Percentiles rank a stretch among this genome's conserved stretches.
These are phyloP conservation scores for Callorhinus ursinus DNA, from an alignment of 2,113 vertebrate species.

Conservation along the genomic window DNA sequence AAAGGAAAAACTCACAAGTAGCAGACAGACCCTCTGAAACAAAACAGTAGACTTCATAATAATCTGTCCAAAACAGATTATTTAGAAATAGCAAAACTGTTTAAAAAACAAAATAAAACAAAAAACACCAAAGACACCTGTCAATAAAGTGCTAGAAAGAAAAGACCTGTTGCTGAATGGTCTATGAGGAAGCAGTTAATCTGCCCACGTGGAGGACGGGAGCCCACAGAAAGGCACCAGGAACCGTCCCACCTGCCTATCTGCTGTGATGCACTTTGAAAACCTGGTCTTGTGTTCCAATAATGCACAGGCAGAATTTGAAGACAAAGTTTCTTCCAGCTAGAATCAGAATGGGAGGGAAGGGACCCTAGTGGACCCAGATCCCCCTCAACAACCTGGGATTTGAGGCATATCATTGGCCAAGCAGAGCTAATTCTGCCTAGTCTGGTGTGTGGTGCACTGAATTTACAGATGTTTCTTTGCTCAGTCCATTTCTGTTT, in stretches of 20 bases:
- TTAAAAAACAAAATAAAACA: background rate
- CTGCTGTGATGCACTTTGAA: background rate
- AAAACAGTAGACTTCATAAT: background rate
- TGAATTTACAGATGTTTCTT: too few species aligned
- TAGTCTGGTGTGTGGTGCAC: rapidly evolving
- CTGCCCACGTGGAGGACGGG: rapidly evolving
- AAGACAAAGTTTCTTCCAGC: background rate
- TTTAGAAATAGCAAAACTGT: background rate
- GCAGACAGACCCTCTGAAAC: background rate
- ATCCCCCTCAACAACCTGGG: background rate
- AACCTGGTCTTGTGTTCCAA: background rate
- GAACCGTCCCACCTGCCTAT: rapidly evolving
- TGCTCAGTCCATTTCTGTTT: rapidly evolving
- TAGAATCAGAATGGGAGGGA: background rate
- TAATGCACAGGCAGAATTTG: background rate
- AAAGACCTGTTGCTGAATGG: too few species aligned
- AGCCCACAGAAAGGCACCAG: too few species aligned
- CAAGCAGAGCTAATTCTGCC: background rate
- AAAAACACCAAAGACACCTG: background rate
- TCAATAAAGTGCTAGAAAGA: background rate
- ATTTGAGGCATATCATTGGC: background rate
- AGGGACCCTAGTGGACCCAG: background rate
- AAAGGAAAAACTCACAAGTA: background rate
- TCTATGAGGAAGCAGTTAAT: background rate
- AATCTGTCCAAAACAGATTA: background rate